phyloP scores from a whole-genome alignment of 1,140 invertebrate genomes.

The Penaeus vannamei region DNA sequence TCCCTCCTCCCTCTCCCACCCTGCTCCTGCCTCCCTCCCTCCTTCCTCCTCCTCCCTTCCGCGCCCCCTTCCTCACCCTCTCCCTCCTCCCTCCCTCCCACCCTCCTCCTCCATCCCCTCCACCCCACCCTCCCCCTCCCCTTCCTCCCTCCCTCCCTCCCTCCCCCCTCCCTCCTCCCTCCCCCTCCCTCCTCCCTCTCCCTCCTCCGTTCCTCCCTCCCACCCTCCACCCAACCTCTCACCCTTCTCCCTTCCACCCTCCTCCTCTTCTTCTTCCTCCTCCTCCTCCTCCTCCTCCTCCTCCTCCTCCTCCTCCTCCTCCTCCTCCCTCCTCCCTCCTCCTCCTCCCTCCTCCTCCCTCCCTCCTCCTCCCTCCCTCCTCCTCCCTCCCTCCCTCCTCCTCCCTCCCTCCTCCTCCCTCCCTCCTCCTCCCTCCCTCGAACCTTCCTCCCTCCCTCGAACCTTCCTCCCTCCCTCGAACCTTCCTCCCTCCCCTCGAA shows the following conservation, averaged over 20 bases:
- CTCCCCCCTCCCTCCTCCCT: background rate
- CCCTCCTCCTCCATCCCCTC: background rate
- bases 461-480: no score
- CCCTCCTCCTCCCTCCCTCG: background rate
- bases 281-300: background rate
- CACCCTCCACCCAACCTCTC: background rate
- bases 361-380: background rate
- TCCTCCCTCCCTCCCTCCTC: background rate
- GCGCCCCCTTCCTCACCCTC: background rate
- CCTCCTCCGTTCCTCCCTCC: background rate
- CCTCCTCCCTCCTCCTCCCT: background rate
- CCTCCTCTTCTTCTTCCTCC: background rate
- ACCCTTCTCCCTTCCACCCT: background rate
- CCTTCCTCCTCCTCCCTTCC: conserved; percentile 1
- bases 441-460: no score
- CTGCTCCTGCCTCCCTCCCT: background rate
- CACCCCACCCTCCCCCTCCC: background rate
- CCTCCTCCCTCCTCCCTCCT: background rate
- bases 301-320: background rate
- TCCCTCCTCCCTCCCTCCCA: background rate
- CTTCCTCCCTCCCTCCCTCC: background rate
- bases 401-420: background rate
- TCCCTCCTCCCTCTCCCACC: background rate
- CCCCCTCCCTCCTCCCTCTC: background rate
- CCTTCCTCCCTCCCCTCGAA: no score